Percentiles rank a stretch among this genome's conserved stretches.
Conservation (phyloP, 2,797 vertebrate genomes). For the Syngnathus rostellatus region DNA sequence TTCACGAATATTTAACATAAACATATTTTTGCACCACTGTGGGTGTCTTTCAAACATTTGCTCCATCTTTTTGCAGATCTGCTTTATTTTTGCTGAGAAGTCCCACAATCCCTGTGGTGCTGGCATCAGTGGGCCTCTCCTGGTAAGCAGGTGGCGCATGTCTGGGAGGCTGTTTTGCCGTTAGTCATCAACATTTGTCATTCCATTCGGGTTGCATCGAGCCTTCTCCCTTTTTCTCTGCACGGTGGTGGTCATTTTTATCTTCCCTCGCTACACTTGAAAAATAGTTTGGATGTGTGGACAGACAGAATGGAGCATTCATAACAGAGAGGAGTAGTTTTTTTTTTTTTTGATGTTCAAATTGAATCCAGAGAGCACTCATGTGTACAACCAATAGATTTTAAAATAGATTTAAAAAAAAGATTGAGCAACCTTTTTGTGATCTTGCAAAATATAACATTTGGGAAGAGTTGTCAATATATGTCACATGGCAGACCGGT, state of each 20-base stretch:
- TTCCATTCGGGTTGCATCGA: constrained; percentile 24
- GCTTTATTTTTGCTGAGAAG: constrained; percentile 6
- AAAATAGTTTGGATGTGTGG: constrained; percentile 8
- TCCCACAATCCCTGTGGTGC: constrained; percentile 16
- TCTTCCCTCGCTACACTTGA: constrained; percentile 13
- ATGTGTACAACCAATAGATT: too few relatives aligned
- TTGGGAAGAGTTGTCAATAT: not conserved
- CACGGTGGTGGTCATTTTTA: constrained; percentile 10
- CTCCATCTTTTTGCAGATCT: constrained; percentile 2
- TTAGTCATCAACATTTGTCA: constrained; percentile 46
- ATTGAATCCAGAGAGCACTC: too few relatives aligned
- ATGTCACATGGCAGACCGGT: not conserved
- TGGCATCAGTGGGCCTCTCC: constrained; percentile 13
- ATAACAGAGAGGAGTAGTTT: too few relatives aligned
- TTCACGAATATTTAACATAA: constrained; percentile 5
- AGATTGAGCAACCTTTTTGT: too few relatives aligned
- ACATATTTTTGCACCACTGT: not conserved
- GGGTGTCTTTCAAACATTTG: not conserved
- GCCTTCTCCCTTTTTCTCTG: constrained; percentile 14
- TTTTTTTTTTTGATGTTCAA: too few relatives aligned
- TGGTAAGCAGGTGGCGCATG: constrained; percentile 41
- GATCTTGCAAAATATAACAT: too few relatives aligned
- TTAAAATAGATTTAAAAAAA: too few relatives aligned
- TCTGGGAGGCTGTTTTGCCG: constrained; percentile 29
- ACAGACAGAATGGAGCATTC: not conserved